Conservation (phyloP, 2,888 invertebrate species). For the Tipula unca region DNA sequence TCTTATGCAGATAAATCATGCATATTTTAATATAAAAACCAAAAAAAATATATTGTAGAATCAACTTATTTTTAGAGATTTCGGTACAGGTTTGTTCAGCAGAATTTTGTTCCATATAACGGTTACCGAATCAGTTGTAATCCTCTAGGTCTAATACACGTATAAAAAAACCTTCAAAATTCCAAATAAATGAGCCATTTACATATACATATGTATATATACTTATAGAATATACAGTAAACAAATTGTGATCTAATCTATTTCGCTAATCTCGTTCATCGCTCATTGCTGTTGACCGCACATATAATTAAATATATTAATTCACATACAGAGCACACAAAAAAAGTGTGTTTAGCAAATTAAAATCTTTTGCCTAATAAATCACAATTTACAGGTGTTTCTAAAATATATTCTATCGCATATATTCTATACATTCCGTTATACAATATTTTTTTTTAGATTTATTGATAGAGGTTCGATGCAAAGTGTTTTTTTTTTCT, state of each 20-base stretch:
- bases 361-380: neutral
- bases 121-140: too few relatives aligned
- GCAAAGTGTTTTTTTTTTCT: neutral
- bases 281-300: neutral
- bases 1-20: too few relatives aligned
- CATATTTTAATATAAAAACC: too few relatives aligned
- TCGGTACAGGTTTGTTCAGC: too few relatives aligned
- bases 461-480: neutral
- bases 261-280: neutral
- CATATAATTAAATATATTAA: neutral
- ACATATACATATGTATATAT: too few relatives aligned
- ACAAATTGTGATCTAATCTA: neutral
- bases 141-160: too few relatives aligned
- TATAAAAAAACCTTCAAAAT: too few relatives aligned
- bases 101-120: too few relatives aligned
- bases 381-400: constrained; percentile 4
- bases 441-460: neutral
- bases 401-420: neutral
- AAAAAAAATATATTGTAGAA: too few relatives aligned
- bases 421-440: neutral
- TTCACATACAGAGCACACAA: neutral
- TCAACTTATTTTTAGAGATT: too few relatives aligned
- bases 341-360: neutral
- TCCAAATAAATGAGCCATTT: too few relatives aligned
- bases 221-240: too few relatives aligned